phyloP scores from a whole-genome alignment of 2,888 invertebrate genomes.

The Holacanthella duospinosa region DNA sequence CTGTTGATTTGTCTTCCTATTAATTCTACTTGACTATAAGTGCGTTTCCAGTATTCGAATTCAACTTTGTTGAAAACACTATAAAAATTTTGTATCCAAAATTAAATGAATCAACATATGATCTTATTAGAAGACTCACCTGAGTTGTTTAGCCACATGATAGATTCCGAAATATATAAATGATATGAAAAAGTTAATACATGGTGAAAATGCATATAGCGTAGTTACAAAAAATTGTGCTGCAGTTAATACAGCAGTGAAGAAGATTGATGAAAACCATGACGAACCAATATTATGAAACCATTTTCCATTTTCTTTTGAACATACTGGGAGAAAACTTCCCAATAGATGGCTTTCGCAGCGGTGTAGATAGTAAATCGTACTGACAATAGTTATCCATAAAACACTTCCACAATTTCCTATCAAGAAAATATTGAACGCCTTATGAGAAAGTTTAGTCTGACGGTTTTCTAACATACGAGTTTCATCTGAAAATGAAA shows the following conservation, averaged over 20 bases:
- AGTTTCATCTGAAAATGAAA: neutral
- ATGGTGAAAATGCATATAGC: neutral
- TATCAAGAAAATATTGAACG: neutral
- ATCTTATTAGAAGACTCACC: neutral
- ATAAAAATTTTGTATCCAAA: neutral
- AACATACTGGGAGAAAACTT: neutral
- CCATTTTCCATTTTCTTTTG: neutral
- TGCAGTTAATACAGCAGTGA: neutral
- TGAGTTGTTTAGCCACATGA: neutral
- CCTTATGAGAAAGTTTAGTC: neutral
- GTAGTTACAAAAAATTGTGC: neutral
- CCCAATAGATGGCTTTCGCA: neutral
- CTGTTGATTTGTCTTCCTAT: neutral
- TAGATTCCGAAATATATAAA: neutral
- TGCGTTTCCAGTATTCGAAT: neutral
- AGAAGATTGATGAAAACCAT: neutral
- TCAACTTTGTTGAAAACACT: neutral
- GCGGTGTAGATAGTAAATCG: neutral
- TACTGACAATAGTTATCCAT: neutral
- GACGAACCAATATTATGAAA: neutral
- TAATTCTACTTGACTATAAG: neutral
- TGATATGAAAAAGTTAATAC: neutral
- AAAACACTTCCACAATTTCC: neutral
- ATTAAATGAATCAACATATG: neutral
- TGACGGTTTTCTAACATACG: neutral